Conservation (phyloP, 2,888 invertebrate species). For the Troides aeacus region DNA sequence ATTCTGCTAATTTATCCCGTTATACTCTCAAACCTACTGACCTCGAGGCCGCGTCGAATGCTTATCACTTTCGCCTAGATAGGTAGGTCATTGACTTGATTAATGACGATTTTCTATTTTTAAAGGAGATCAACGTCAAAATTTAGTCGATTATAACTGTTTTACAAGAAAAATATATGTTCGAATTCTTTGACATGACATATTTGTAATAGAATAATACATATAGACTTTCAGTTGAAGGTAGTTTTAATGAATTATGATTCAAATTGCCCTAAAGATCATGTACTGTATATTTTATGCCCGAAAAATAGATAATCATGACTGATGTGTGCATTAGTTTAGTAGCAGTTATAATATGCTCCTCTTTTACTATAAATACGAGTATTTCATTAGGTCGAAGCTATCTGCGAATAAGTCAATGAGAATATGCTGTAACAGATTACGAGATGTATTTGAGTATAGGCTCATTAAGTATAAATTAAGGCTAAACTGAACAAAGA, state of each 20-base stretch:
- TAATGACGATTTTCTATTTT: conserved; percentile 11
- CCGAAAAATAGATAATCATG: too few relatives aligned
- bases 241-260: too few relatives aligned
- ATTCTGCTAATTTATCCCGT: conserved; percentile 37
- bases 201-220: not conserved
- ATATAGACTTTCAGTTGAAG: too few relatives aligned
- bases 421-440: not conserved
- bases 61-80: conserved; percentile 39
- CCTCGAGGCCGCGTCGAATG: conserved; percentile 32
- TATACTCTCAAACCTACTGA: conserved; percentile 35
- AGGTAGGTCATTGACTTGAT: conserved; percentile 22
- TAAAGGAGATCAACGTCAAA: not conserved
- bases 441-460: conserved; percentile 6
- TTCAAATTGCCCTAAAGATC: too few relatives aligned
- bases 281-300: too few relatives aligned
- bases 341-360: too few relatives aligned
- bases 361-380: not conserved
- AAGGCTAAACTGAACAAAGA: conserved; percentile 25
- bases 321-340: too few relatives aligned
- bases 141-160: not conserved
- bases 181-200: not conserved
- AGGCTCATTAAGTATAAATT: conserved; percentile 4
- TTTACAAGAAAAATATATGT: not conserved
- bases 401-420: not conserved
- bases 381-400: not conserved